Percentiles rank a stretch among this genome's conserved stretches.
phyloP scores from a whole-genome alignment of 2,113 vertebrate genomes.

The Tetraodon nigroviridis region DNA sequence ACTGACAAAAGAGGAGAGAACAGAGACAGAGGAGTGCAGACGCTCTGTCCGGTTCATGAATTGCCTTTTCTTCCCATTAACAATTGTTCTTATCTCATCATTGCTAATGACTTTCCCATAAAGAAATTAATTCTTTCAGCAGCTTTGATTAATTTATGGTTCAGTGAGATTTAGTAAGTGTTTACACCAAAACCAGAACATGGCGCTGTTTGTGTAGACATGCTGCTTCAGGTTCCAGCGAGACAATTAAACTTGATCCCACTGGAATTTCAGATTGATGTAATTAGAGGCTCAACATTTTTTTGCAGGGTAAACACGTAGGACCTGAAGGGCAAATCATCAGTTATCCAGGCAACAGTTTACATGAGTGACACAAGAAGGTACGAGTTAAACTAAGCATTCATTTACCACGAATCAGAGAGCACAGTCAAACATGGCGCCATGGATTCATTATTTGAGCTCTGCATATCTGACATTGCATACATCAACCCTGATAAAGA shows the following conservation, averaged over 20 bases:
- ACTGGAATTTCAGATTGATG: not conserved
- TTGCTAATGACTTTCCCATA: not conserved
- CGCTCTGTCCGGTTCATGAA: not conserved
- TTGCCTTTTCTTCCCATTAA: not conserved
- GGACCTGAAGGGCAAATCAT: not conserved
- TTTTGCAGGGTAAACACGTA: not conserved
- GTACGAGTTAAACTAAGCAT: too few relatives aligned
- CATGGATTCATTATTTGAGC: too few relatives aligned
- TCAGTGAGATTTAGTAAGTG: not conserved
- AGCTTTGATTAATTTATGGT: not conserved
- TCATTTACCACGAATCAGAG: too few relatives aligned
- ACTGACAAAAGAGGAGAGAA: not conserved
- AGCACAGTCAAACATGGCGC: too few relatives aligned
- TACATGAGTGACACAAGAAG: not conserved
- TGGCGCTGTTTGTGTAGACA: not conserved
- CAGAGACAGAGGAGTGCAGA: not conserved
- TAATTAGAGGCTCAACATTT: not conserved
- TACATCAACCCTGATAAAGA: too few relatives aligned
- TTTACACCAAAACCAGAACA: not conserved
- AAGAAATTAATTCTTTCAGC: too few relatives aligned
- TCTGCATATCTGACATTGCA: too few relatives aligned
- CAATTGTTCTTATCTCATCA: not conserved
- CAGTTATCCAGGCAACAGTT: not conserved
- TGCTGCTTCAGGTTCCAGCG: not conserved
- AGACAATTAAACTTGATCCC: conserved; percentile 2